Base-by-base conservation (phyloP, 2,113 vertebrate species). In the Gambusia affinis region DNA sequence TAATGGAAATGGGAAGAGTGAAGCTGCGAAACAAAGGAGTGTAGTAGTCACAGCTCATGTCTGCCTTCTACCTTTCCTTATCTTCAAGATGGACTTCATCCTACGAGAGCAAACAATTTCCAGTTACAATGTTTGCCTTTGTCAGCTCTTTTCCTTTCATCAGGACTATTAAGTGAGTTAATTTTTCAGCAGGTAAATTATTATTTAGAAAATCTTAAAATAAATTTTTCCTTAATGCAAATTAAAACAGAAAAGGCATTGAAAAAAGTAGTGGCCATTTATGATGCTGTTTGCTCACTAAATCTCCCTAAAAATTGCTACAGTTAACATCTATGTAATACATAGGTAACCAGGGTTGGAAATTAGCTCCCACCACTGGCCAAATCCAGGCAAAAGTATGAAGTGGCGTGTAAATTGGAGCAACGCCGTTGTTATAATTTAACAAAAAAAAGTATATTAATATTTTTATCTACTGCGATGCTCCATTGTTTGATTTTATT, bases 1-100 rank as follows among this genome's bases (percentile, higher is more conserved):
- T 74, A 82, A 86, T 72, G 73, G 83, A 80, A 83, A 73, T 60
- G 57, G 73, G 54, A 70, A 72, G 67, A 72, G 82, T 1, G 28
- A 42, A 70, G 70, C 77, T 28, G 67, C 72, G 75, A 81, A 71
- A 83, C 66, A n/a, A 65, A 79, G 88, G 79, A 76, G 54, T 70
- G 73, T 84, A 77, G 85, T 75, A 66, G 72, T 72, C 75, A 72
- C 73, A 66, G 73, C 44, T 76, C 67, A 86, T 87, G 79, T 81
- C 12, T 84, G 73, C 71, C 63, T 71, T 80, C 79, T 61, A 73
- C 87, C 88, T 74, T 75, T 39, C 54, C 76, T 74, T 73, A 74
- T 73, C 68, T 68, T 70, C 68, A 73, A 79, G 19, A n/a, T 8
- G 8, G 4, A 57, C 51, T 5, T n/a, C 24, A n/a, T 22, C 22